phyloP scores from a whole-genome alignment of 2,113 vertebrate genomes.

The Nothobranchius furzeri region DNA sequence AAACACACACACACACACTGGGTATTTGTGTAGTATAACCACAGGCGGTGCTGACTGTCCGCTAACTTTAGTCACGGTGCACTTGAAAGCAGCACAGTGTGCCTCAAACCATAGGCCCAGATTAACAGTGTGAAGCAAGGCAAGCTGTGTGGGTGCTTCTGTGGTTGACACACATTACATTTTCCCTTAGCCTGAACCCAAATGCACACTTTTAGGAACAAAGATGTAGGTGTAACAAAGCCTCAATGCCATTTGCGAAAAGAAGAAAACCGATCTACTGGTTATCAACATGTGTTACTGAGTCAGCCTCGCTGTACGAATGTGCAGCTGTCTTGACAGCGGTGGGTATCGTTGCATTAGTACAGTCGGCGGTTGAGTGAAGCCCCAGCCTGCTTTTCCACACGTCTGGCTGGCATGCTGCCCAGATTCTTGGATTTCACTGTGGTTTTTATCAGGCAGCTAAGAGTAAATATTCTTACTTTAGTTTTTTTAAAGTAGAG shows the following conservation, averaged over 20 bases:
- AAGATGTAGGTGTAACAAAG: constrained; percentile 1
- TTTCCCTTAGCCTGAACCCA: constrained; percentile 27
- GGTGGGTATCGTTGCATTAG: constrained; percentile 24
- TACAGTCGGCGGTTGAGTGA: constrained; percentile 25
- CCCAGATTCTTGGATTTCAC: constrained; percentile 51
- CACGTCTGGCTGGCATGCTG: constrained; percentile 48
- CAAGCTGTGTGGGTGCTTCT: constrained; percentile 23
- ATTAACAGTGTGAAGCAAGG: constrained; percentile 57
- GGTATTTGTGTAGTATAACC: constrained; percentile 53
- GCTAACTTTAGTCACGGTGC: constrained; percentile 70
- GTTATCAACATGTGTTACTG: neutral
- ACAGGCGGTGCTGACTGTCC: constrained; percentile 59
- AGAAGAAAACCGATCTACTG: neutral
- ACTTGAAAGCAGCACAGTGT: constrained; percentile 64
- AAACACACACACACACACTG: constrained; percentile 16
- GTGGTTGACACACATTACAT: constrained; percentile 25
- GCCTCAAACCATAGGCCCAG: constrained; percentile 62
- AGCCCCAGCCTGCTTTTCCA: constrained; percentile 18
- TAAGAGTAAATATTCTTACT: constrained; percentile 37
- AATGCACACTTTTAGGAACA: constrained; percentile 28
- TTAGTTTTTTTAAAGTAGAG: neutral
- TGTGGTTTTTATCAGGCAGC: constrained; percentile 39
- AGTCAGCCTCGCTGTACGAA: constrained; percentile 2
- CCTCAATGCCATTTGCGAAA: neutral
- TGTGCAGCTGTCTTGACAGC: constrained; percentile 21